Evolutionary conservation across 2,797 vertebrate species (phyloP), one percentile per base, ranked within the genome.

Genomic region (Spheniscus humboldti): DNA sequence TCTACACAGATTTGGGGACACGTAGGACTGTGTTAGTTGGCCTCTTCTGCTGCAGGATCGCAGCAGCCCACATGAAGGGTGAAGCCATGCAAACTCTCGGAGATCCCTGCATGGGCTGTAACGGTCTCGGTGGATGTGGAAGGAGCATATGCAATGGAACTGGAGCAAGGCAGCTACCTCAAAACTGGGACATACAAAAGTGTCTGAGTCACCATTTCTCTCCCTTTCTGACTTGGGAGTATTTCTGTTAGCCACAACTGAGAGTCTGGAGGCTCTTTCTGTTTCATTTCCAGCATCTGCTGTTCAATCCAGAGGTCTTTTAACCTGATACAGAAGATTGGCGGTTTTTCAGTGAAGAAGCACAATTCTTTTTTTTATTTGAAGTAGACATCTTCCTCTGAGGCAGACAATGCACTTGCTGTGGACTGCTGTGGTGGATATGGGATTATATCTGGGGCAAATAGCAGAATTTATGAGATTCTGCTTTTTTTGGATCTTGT

Each of bases 1-100:
- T 30, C 48, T 9, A 1, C 7, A 0, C 18, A 14, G 63, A 12
- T 52, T 2, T 35, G 25, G 55, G 60, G 50, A 12, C 4, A 3
- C 0, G 1, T 8, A 17, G 67, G 67, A 28, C 27, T 8, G 3
- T 6, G 33, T n/a, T 10, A 25, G 17, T 9, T 52, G 47, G 41
- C 18, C 37, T 18, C 59, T 33, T 15, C 60, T 33, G 37, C 59
- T 55, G 74, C 52, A 23, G 47, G 23, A 5, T 11, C 3, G 5
- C 39, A 35, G 39, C 45, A 37, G 31, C 57, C 35, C 35, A 8
- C 24, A 4, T 1, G 2, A 22, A 28, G 45, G 56, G 62, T 64
- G 78, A 37, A 35, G 67, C 30, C 15, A 0, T 7, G 19, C 20
- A 18, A 11, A 24, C 35, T 33, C 35, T 2, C n/a, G 43, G 69